Evolutionary conservation across 1,140 invertebrate species (phyloP), one percentile per base, ranked within the genome.

Genomic region (Colletes latitarsis): DNA sequence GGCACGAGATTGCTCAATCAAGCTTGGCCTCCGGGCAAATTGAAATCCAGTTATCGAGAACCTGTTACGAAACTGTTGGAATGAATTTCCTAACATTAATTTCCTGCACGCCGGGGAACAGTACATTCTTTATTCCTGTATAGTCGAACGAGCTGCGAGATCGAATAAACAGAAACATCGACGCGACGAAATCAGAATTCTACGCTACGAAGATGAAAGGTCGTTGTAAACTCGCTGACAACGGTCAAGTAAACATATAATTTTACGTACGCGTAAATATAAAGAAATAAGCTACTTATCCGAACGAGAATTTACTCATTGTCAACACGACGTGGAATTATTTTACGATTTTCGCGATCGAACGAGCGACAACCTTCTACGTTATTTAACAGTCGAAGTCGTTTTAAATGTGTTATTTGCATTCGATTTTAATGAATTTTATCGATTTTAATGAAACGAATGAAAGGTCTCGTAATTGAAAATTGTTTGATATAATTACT

Each of bases 11-110:
- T 86, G 80, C 75, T 86, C 84, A 68, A 86, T 86, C 84, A 82
- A 82, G 74, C 49, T 10, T 19, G 15, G 39, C 83, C 70, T 46
- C 60, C 39, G 57, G 75, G 80, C 75, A 79, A 82, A 85, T 85
- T 82, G 83, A 43, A 85, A 86, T 78, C 73, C 57, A 78, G 80
- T 86, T 85, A 86, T 86, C 83, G 75, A 79, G 70, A 76, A 75
- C 53, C 84, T 79, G 72, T 86, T 86, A 72, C 71, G 72, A 84
- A 85, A 76, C 52, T 76, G 79, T 75, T 73, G 60, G 70, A 75
- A 85, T 84, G 83, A 85, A 85, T 86, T 82, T 85, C 64, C 70
- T 49, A 52, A 64, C 72, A 77, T 85, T 84, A 76, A 84, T 85
- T 81, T 85, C 71, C 73, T 67, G 64, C 30, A 30, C 41, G 57